Conservation (phyloP, 2,888 invertebrate genomes). For the Spialia ferax region DNA sequence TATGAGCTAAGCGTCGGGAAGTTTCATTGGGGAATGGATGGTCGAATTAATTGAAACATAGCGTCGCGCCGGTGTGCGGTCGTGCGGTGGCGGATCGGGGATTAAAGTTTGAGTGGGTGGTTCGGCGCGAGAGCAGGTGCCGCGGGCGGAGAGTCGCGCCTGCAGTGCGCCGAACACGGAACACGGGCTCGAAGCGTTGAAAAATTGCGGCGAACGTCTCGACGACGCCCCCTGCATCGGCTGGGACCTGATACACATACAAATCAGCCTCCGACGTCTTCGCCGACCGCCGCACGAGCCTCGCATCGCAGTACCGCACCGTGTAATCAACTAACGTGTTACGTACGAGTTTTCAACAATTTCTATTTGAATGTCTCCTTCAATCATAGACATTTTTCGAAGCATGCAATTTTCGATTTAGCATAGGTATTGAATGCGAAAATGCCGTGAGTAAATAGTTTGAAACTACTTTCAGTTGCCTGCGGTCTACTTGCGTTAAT, state of each 20-base stretch:
- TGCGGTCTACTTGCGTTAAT: slow-evolving; percentile 1
- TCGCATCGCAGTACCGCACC: slow-evolving; percentile 27
- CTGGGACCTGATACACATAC: slow-evolving; percentile 74
- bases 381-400: slow-evolving; percentile 26
- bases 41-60: slow-evolving; percentile 85
- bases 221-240: slow-evolving; percentile 69
- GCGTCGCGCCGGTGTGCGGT: slow-evolving; percentile 73
- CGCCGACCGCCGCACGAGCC: slow-evolving; percentile 40
- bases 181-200: slow-evolving; percentile 79
- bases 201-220: slow-evolving; percentile 83
- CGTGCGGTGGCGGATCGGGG: slow-evolving; percentile 69
- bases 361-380: slow-evolving; percentile 24
- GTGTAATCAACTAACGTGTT: slow-evolving; percentile 40
- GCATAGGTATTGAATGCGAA: neutral
- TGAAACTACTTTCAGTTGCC: neutral
- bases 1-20: slow-evolving; percentile 72
- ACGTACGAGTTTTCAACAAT: slow-evolving; percentile 37
- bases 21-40: slow-evolving; percentile 74
- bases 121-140: slow-evolving; percentile 72
- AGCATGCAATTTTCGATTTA: slow-evolving; percentile 19
- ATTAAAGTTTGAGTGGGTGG: slow-evolving; percentile 82
- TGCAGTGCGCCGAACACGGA: slow-evolving; percentile 66
- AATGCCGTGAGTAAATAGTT: neutral
- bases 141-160: slow-evolving; percentile 54
- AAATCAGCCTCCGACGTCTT: slow-evolving; percentile 62